Percentiles rank a stretch among this genome's conserved stretches.
Conservation (phyloP, 2,888 invertebrate genomes). For the Frankliniella intonsa region DNA sequence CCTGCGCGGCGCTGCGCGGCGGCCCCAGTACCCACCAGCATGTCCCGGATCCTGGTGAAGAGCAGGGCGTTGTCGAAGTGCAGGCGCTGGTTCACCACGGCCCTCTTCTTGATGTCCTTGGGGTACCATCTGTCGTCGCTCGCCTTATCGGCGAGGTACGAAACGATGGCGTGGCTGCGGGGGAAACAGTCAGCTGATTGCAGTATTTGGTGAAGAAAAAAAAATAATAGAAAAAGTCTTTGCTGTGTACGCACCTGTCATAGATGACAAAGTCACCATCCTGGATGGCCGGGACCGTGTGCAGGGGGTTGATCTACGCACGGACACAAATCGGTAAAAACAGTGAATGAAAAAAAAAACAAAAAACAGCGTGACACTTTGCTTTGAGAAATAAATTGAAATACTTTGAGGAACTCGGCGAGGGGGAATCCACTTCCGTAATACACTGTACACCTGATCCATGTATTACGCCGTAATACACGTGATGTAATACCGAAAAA, state of each 20-base stretch:
- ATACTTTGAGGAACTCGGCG: too few relatives aligned
- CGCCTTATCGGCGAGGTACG: background rate
- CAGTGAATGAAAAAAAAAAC: too few relatives aligned
- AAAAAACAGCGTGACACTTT: too few relatives aligned
- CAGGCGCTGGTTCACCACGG: constrained; percentile 15
- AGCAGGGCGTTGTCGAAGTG: constrained; percentile 19
- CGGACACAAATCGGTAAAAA: too few relatives aligned
- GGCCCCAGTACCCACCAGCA: background rate
- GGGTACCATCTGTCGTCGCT: background rate
- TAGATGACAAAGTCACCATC: constrained; percentile 33
- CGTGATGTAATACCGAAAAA: too few relatives aligned
- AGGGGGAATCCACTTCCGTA: too few relatives aligned
- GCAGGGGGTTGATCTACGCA: constrained; percentile 33
- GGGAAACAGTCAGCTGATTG: background rate
- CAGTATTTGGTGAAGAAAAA: too few relatives aligned
- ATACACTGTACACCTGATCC: too few relatives aligned
- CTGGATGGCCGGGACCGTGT: constrained; percentile 32
- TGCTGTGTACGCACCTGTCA: constrained; percentile 31
- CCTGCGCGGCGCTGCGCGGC: too few relatives aligned
- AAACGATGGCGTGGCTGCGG: background rate
- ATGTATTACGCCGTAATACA: too few relatives aligned
- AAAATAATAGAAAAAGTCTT: background rate
- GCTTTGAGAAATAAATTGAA: too few relatives aligned
- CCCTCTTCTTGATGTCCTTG: constrained; percentile 1
- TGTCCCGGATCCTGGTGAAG: constrained; percentile 15